A percentile compares a stretch with the other conserved stretches of the same genome.
Conservation (phyloP, 2,113 vertebrate genomes). For the Anguilla japonica region DNA sequence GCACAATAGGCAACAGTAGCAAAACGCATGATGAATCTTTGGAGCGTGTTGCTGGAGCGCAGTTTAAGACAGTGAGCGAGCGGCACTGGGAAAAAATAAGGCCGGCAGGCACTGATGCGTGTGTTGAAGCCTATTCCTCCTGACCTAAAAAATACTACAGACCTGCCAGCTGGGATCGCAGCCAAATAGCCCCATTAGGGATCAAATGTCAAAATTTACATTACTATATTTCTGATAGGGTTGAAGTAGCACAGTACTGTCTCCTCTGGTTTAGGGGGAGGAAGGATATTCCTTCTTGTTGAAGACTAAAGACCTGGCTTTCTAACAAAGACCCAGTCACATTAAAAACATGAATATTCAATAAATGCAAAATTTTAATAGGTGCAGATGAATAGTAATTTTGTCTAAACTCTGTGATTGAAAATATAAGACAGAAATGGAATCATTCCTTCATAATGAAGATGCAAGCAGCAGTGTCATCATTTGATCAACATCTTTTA, state of each 20-base stretch:
- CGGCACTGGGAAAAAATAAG: background rate
- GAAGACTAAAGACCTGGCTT: background rate
- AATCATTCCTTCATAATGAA: background rate
- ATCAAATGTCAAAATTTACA: no score
- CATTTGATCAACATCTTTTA: slow-evolving; percentile 51
- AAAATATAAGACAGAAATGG: background rate
- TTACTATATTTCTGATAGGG: background rate
- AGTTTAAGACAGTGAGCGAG: background rate
- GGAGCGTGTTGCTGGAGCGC: background rate
- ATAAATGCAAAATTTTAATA: background rate
- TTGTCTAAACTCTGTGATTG: background rate
- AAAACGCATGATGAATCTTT: background rate
- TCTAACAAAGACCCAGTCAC: background rate
- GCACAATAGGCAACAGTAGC: background rate
- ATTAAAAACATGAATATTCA: background rate
- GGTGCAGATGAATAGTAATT: background rate
- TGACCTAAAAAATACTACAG: background rate
- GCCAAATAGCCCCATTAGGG: background rate
- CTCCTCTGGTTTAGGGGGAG: background rate
- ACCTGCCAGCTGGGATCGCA: background rate
- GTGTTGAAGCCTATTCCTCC: background rate
- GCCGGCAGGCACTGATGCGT: background rate
- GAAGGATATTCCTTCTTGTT: no score
- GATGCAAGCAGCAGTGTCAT: background rate
- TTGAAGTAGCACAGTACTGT: background rate